These are phyloP conservation scores for Clarias pachynema DNA, from an alignment of 2,797 vertebrate species.

Conservation along the genomic window DNA sequence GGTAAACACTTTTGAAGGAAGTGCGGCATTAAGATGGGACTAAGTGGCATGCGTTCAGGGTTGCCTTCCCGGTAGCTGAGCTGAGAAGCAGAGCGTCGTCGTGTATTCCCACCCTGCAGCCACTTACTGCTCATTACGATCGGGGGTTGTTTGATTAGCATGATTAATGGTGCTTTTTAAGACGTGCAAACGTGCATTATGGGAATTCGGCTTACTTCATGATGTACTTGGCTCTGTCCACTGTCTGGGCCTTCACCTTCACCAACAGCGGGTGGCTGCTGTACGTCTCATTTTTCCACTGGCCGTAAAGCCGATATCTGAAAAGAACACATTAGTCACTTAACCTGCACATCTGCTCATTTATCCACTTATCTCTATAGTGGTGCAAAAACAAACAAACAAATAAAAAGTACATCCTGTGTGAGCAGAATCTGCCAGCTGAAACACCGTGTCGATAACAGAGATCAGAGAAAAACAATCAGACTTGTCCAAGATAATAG, in stretches of 20 bases:
- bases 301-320: constrained; percentile 96
- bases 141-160: not conserved
- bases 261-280: constrained; percentile 91
- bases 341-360: too few relatives aligned
- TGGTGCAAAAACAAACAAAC: too few relatives aligned
- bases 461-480: too few relatives aligned
- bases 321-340: not conserved
- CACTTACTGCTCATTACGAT: constrained; percentile 12
- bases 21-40: constrained; percentile 26
- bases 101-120: constrained; percentile 14
- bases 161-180: not conserved
- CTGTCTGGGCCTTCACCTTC: constrained; percentile 98
- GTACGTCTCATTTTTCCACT: constrained; percentile 98
- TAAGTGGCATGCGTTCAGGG: constrained; percentile 6
- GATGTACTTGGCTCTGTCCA: constrained; percentile 96
- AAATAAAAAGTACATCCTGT: too few relatives aligned
- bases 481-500: too few relatives aligned
- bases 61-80: not conserved
- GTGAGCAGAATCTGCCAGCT: too few relatives aligned
- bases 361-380: too few relatives aligned
- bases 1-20: constrained; percentile 42
- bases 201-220: constrained; percentile 90
- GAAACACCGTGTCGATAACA: too few relatives aligned
- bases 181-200: not conserved
- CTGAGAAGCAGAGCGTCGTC: not conserved